phyloP scores from a whole-genome alignment of 2,113 vertebrate genomes.

The cattle (Bos taurus) region DNA sequence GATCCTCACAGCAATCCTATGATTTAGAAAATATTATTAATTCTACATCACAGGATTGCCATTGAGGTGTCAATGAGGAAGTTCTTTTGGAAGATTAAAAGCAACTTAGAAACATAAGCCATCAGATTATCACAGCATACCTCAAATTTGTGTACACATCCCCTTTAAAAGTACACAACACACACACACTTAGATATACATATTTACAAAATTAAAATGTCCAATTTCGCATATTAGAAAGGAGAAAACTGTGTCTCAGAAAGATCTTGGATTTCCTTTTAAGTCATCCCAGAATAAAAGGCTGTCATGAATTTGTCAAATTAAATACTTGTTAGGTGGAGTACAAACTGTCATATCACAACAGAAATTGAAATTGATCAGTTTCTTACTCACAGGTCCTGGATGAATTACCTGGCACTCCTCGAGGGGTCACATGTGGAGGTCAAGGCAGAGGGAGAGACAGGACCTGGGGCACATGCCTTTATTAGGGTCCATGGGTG shows the following conservation, averaged over 20 bases:
- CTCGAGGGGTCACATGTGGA: not conserved
- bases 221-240: not conserved
- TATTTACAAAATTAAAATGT: not conserved
- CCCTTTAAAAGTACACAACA: not conserved
- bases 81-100: not conserved
- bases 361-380: not conserved
- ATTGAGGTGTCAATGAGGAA: not conserved
- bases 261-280: not conserved
- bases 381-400: not conserved
- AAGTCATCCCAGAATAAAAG: not conserved
- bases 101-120: not conserved
- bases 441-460: not conserved
- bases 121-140: not conserved
- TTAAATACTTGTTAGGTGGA: not conserved
- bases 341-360: not conserved
- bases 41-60: not conserved
- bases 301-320: not conserved
- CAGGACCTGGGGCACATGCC: not conserved
- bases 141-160: not conserved
- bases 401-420: not conserved
- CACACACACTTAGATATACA: not conserved
- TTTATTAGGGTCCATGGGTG: not conserved
- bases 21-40: conserved; percentile 10
- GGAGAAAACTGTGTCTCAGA: not conserved
- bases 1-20: conserved; percentile 18